Evolutionary conservation across 2,113 vertebrate species (phyloP).

Genomic region (Colossoma macropomum): DNA sequence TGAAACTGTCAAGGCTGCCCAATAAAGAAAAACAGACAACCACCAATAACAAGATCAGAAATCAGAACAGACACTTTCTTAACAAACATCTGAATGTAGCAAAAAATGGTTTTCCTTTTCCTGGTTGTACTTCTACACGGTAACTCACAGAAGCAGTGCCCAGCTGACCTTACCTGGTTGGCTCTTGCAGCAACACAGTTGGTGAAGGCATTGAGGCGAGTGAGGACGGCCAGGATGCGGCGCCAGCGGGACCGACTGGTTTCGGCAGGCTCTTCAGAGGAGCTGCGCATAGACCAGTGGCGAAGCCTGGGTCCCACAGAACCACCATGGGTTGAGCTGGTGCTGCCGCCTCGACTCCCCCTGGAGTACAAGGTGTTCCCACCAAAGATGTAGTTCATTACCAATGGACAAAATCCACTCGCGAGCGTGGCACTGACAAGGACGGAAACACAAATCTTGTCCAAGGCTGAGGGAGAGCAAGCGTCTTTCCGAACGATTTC

Average conservation of each 20-base stretch:
- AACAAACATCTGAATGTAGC: no score
- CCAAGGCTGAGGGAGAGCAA: background rate
- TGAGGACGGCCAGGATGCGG: conserved; percentile 84
- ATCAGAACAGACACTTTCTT: background rate
- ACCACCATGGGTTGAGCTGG: conserved; percentile 78
- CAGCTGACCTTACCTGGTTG: conserved; percentile 82
- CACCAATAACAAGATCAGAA: background rate
- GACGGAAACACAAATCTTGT: conserved; percentile 13
- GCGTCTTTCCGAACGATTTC: conserved; percentile 45
- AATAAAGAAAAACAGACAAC: no score
- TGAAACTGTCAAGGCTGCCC: no score
- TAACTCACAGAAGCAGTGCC: conserved; percentile 44
- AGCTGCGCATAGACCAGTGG: conserved; percentile 86
- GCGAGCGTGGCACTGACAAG: conserved; percentile 62
- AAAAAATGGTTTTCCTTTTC: no score
- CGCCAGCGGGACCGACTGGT: conserved; percentile 83
- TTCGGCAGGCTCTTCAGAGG: conserved; percentile 78
- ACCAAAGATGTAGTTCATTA: conserved; percentile 93
- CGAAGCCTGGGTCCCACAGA: conserved; percentile 82
- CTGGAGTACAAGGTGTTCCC: conserved; percentile 89
- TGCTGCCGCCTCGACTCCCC: conserved; percentile 81
- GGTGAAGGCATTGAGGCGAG: conserved; percentile 83
- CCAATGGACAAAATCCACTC: conserved; percentile 64
- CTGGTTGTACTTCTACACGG: background rate
- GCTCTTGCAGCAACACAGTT: conserved; percentile 86